Evolutionary conservation across 2,113 vertebrate species (phyloP).

Genomic region (Shinisaurus crocodilurus): DNA sequence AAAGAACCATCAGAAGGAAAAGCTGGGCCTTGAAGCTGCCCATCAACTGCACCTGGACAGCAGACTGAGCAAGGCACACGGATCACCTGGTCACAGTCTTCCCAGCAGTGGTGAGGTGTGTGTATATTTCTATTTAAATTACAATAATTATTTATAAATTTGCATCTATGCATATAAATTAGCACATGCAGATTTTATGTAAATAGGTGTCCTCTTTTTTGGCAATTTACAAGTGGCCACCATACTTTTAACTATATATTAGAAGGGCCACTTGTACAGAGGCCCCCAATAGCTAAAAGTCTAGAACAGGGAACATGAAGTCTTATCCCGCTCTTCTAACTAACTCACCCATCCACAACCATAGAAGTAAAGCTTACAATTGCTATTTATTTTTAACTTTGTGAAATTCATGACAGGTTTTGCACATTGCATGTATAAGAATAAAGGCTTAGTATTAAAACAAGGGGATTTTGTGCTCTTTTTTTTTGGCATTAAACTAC

Average conservation of each 20-base stretch:
- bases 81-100: too few relatives aligned
- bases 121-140: too few relatives aligned
- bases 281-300: background rate
- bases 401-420: slow-evolving; percentile 54
- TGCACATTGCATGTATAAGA: slow-evolving; percentile 51
- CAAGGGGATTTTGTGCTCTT: background rate
- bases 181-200: too few relatives aligned
- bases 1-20: too few relatives aligned
- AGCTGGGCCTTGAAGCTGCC: too few relatives aligned
- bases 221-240: background rate
- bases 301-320: slow-evolving; percentile 13
- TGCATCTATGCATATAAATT: too few relatives aligned
- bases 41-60: too few relatives aligned
- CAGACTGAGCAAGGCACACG: too few relatives aligned
- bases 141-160: too few relatives aligned
- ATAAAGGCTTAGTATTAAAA: slow-evolving; percentile 16
- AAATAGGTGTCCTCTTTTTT: too few relatives aligned
- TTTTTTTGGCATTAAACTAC: slow-evolving; percentile 7
- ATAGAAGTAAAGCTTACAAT: slow-evolving; percentile 41
- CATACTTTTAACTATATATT: background rate
- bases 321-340: slow-evolving; percentile 30
- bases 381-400: slow-evolving; percentile 58
- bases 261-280: background rate
- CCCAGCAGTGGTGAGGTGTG: too few relatives aligned
- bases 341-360: slow-evolving; percentile 30